Base-by-base conservation (phyloP, 2,888 invertebrate species). In the Thecocarcelia acutangulata region DNA sequence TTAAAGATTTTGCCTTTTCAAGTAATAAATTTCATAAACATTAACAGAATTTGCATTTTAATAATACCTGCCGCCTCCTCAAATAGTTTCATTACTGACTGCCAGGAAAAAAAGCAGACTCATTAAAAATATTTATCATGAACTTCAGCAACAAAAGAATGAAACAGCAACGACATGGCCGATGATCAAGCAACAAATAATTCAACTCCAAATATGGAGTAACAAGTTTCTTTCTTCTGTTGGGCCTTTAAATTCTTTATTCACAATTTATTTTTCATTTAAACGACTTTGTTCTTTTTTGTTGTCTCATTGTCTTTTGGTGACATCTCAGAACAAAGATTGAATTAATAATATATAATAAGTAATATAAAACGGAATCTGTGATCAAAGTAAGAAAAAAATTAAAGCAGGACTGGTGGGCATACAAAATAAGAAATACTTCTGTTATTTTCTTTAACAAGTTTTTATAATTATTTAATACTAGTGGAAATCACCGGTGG, bases 131-230 rank as follows among this genome's bases (percentile, higher is more conserved):
- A 17, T 12, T 19, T n/a, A 12, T 61, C 48, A 40, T 28, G 54
- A 61, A 40, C 19, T 17, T 28, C 8, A 56, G 28, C 56, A 70
- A 19, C 40, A 48, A 0, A 37, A 56, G 28, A 54, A 75, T 6
- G 13, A 54, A 46, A 17, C 42, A 52, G 13, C 42, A 56, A 56
- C 50, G 59, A 58, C 28, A 78, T 24, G 42, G n/a, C 19, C 50
- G 21, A 50, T 66, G 15, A 24, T 42, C 15, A 58, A 46, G 33
- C 4, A 37, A 9, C 46, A 58, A 56, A 56, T 2, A 77, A 40
- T 48, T 42, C 19, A 64, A 61, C 72, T 73, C 83, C 80, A 83
- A 63, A 80, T 83, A 79, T 83, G 83, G 83, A 83, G 63, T 76
- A 79, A 79, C 76, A 83, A 83, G 79, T 72, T 48, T 75, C 78